Evolutionary conservation across 2,888 invertebrate species (phyloP).

Genomic region (Pyrocoelia pectoralis): DNA sequence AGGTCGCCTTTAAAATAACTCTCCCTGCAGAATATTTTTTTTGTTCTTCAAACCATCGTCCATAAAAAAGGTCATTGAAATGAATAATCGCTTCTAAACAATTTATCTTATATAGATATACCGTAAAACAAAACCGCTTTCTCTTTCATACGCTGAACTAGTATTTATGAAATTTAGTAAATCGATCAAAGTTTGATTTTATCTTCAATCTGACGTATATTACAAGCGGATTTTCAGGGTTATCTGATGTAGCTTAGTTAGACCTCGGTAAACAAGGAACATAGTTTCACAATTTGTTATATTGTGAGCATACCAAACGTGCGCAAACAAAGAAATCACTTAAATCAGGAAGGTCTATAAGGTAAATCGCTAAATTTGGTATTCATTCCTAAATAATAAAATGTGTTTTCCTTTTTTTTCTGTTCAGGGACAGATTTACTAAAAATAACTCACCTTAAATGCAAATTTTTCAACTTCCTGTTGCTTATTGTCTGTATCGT

Average conservation of each 20-base stretch:
- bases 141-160: constrained; percentile 4
- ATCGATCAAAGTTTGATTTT: constrained; percentile 6
- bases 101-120: constrained; percentile 51
- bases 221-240: background rate
- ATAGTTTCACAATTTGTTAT: background rate
- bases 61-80: background rate
- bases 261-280: background rate
- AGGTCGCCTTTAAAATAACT: constrained; percentile 5
- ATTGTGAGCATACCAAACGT: background rate
- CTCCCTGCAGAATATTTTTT: background rate
- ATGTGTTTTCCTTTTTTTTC: background rate
- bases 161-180: background rate
- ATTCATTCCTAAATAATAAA: constrained; percentile 15
- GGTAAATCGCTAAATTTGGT: constrained; percentile 8
- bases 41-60: too few relatives aligned
- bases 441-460: constrained; percentile 17
- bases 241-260: constrained; percentile 3
- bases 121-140: constrained; percentile 47
- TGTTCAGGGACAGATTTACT: constrained; percentile 13
- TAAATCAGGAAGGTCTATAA: background rate
- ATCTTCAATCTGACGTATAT: background rate
- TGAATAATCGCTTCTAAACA: constrained; percentile 38
- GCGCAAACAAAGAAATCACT: constrained; percentile 5
- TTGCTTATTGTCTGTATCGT: constrained; percentile 7
- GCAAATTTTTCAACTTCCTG: constrained; percentile 20